These are phyloP conservation scores for Nomada flava DNA, from an alignment of 2,888 invertebrate genomes.

Conservation along the genomic window DNA sequence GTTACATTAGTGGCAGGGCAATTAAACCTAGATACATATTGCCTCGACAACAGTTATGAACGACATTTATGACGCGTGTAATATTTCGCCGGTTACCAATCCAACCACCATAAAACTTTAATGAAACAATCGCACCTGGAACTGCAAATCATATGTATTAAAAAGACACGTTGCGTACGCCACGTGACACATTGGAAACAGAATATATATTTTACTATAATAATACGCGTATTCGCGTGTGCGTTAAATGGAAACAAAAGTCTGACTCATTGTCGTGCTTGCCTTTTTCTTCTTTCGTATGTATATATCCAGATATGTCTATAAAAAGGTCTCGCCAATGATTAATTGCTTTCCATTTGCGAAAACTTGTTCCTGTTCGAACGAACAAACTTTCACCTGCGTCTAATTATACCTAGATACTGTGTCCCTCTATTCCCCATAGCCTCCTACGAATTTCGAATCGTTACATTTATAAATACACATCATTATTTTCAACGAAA, in stretches of 20 bases:
- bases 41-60: not conserved
- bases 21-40: not conserved
- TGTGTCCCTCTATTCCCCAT: not conserved
- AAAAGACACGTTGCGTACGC: not conserved
- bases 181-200: not conserved
- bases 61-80: slow-evolving; percentile 6
- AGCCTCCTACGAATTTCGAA: not conserved
- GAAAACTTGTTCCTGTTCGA: slow-evolving; percentile 22
- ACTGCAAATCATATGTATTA: slow-evolving; percentile 6
- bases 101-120: not conserved
- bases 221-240: slow-evolving; percentile 3
- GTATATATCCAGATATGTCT: not conserved
- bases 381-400: slow-evolving; percentile 25
- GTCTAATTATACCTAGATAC: not conserved
- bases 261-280: slow-evolving; percentile 7
- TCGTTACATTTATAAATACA: not conserved
- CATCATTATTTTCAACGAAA: not conserved
- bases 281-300: not conserved
- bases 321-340: slow-evolving; percentile 5
- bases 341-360: slow-evolving; percentile 22
- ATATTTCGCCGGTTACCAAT: not conserved
- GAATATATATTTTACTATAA: slow-evolving; percentile 7
- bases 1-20: not conserved
- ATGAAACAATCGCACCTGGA: slow-evolving; percentile 14
- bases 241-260: not conserved